Conservation (phyloP, 2,113 vertebrate genomes). For the Pseudopodoces humilis region DNA sequence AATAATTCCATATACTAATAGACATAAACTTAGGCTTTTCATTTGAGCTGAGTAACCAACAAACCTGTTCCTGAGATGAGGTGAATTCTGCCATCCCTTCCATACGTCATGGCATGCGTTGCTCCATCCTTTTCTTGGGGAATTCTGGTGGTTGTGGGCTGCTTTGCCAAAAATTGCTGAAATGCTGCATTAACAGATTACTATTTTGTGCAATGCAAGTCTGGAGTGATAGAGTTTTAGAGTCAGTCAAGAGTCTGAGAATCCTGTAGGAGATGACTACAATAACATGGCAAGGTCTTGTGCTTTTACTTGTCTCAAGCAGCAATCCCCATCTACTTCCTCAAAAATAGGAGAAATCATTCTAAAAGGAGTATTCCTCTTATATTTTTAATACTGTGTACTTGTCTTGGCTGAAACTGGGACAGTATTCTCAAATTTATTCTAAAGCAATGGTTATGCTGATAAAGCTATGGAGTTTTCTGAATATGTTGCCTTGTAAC, state of each 20-base stretch:
- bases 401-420: not conserved
- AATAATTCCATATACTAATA: not conserved
- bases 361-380: not conserved
- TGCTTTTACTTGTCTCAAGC: not conserved
- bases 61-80: not conserved
- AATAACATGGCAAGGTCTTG: not conserved
- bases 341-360: not conserved
- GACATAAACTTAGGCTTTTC: not conserved
- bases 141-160: not conserved
- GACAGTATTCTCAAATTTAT: not conserved
- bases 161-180: not conserved
- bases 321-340: not conserved
- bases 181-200: not conserved
- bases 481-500: not conserved
- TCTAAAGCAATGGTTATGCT: not conserved
- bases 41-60: not conserved
- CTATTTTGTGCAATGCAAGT: not conserved
- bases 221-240: not conserved
- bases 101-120: rapidly evolving
- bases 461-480: not conserved
- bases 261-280: not conserved
- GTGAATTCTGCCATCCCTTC: not conserved
- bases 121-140: not conserved
- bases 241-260: not conserved
- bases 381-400: not conserved